Evolutionary conservation across 2,113 vertebrate species (phyloP).

Genomic region (Tricholaema leucomelas): DNA sequence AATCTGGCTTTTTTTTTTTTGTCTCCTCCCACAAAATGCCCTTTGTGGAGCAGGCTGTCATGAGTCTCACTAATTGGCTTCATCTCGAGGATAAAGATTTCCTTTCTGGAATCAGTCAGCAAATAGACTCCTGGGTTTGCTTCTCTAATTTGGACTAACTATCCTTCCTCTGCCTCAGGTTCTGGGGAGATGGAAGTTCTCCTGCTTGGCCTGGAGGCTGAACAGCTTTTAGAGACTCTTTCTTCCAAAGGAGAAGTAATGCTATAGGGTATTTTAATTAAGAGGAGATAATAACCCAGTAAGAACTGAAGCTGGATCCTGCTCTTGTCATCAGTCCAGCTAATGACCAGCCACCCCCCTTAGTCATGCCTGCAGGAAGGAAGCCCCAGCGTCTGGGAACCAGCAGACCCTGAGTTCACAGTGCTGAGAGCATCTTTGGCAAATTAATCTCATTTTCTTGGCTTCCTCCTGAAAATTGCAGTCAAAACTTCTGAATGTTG

Average conservation of each 20-base stretch:
- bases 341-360: not conserved
- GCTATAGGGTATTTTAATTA: constrained; percentile 19
- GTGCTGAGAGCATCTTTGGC: not conserved
- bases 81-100: not conserved
- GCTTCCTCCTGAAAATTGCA: not conserved
- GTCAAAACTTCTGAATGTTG: not conserved
- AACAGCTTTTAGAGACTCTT: not conserved
- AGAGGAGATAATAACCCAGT: not conserved
- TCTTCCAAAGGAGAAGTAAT: not conserved
- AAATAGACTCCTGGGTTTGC: not conserved
- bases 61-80: not conserved
- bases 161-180: not conserved
- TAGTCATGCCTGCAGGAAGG: not conserved
- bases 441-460: constrained; percentile 21
- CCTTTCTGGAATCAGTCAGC: not conserved
- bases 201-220: not conserved
- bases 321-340: not conserved
- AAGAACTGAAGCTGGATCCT: not conserved
- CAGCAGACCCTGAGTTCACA: not conserved
- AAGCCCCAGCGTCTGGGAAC: not conserved
- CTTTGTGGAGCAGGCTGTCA: constrained; percentile 19
- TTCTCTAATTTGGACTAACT: not conserved
- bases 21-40: not conserved
- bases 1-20: not conserved
- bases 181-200: not conserved